These are phyloP conservation scores for Podiceps cristatus DNA, from an alignment of 2,113 vertebrate species.

Conservation along the genomic window DNA sequence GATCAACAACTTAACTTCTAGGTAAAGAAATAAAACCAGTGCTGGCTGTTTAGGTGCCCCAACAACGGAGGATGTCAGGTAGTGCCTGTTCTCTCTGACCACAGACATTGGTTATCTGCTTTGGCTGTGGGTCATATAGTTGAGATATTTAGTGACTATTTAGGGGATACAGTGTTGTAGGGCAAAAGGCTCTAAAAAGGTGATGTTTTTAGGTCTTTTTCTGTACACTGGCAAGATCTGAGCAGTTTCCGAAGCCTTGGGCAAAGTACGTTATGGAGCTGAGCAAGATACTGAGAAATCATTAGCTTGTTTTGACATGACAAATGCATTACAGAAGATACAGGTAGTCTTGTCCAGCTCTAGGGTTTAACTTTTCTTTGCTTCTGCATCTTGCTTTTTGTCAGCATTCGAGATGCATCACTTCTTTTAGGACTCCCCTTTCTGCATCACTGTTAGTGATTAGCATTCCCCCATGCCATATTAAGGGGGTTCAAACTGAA, in stretches of 20 bases:
- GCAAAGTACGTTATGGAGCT: not conserved
- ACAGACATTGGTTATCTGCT: not conserved
- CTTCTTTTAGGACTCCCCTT: not conserved
- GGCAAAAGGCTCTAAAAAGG: not conserved
- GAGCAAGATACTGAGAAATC: not conserved
- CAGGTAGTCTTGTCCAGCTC: not conserved
- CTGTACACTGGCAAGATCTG: not conserved
- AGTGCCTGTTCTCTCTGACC: not conserved
- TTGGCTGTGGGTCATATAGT: not conserved
- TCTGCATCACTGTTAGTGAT: not conserved
- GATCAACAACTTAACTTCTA: not conserved
- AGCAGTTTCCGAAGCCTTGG: not conserved
- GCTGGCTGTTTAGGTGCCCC: not conserved
- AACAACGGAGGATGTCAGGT: not conserved
- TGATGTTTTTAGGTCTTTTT: not conserved
- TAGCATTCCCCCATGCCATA: not conserved
- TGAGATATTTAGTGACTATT: not conserved
- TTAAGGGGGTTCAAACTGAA: not conserved
- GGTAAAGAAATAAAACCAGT: not conserved
- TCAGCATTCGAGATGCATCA: not conserved
- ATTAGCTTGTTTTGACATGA: not conserved
- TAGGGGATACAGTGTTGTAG: not conserved
- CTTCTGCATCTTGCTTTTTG: not conserved
- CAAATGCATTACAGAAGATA: not conserved
- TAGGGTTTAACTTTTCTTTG: not conserved